These are phyloP conservation scores for Zaprionus lineosus DNA, from an alignment of 2,888 invertebrate species.

Conservation along the genomic window DNA sequence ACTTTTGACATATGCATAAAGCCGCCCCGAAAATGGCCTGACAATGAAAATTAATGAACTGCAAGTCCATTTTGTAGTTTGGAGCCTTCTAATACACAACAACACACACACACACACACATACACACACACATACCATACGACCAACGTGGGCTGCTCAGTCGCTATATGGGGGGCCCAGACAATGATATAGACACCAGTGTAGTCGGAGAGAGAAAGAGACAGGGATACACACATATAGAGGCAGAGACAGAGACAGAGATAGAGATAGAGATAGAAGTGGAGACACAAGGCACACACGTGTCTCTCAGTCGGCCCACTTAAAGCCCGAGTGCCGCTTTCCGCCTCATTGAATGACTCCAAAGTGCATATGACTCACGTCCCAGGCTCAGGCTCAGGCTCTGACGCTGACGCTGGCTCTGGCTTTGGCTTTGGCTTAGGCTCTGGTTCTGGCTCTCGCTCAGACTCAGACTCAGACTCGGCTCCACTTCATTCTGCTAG, in stretches of 20 bases:
- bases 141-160: conserved; percentile 41
- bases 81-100: conserved; percentile 35
- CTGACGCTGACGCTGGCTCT: too few relatives aligned
- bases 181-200: background rate
- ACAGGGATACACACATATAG: conserved; percentile 15
- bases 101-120: background rate
- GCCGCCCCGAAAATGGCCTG: conserved; percentile 53
- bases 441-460: too few relatives aligned
- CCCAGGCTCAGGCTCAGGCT: conserved; percentile 4
- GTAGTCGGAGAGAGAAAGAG: background rate
- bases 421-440: too few relatives aligned
- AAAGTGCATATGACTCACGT: conserved; percentile 64
- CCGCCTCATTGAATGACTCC: conserved; percentile 55
- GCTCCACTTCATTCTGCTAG: conserved; percentile 12
- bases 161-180: conserved; percentile 17
- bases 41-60: conserved; percentile 71
- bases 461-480: background rate
- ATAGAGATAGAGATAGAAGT: background rate
- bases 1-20: conserved; percentile 66
- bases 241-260: background rate
- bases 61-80: conserved; percentile 48
- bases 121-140: too few relatives aligned
- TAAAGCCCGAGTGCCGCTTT: conserved; percentile 40
- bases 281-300: conserved; percentile 23
- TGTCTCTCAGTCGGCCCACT: conserved; percentile 55